Base-by-base conservation (phyloP, 2,888 invertebrate species). In the Xestia sexstrigata region DNA sequence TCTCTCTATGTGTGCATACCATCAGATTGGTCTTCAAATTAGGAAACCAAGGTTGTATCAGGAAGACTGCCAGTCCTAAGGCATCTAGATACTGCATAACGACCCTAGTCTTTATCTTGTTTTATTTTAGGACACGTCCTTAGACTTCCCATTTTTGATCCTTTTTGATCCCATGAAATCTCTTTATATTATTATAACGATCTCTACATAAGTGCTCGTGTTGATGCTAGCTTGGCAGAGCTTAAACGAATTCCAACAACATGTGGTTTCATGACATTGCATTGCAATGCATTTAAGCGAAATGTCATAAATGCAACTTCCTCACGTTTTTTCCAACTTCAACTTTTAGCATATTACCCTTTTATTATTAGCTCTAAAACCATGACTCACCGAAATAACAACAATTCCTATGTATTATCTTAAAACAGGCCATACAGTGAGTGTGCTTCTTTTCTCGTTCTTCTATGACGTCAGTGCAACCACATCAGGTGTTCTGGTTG, bases 401-500 rank as follows among this genome's bases (percentile, higher is more conserved):
- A 47, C 0, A 49, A 68, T 58, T 11, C 15, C 49, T 58, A 68
- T 47, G 6, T 79, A 70, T 63, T 20, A 52, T 58, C 42, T 60
- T 30, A 75, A 71, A 84, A 47, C 49, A 66, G 49, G 55, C 35
- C n/a, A 35, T 30, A 35, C 1, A 15, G n/a, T 81, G 82, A 85
- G 58, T 84, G 23, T 62, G 42, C 47, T 58, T 39, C 20, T 72
- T 75, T 72, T 76, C 42, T 52, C 26, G 8, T 3, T 42, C 35
- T 20, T 13, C 13, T 58, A 5, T 81, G 76, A 81, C 82, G 82
- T 73, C 70, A 35, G 1, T 2, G 23, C 17, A 62, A 85, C 85
- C 76, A 62, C 85, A 84, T 76, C 76, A 67, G 70, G 63, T 84
- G 68, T 6, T 62, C 30, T 45, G 5, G 23, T n/a, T 45, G 79